A percentile compares a stretch with the other conserved stretches of the same genome.
Conservation (phyloP, 2,797 vertebrate species). For the Corythornis leucogaster region DNA sequence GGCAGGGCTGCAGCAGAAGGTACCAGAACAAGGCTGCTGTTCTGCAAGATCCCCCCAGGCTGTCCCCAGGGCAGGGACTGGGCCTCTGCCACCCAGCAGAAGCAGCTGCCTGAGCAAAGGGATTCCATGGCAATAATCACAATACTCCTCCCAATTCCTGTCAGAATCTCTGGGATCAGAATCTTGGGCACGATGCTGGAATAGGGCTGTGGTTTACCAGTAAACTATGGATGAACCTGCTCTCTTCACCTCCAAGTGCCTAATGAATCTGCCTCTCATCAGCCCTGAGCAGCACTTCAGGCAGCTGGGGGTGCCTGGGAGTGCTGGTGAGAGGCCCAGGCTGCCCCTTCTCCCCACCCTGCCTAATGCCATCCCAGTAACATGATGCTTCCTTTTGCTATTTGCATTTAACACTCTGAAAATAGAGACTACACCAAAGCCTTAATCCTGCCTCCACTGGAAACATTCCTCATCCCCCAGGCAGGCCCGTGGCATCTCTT, state of each 20-base stretch:
- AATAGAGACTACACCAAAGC: slow-evolving; percentile 43
- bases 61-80: neutral
- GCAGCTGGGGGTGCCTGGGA: neutral
- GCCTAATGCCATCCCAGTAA: neutral
- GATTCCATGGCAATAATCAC: neutral
- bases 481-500: neutral
- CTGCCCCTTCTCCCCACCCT: neutral
- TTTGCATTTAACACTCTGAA: slow-evolving; percentile 30
- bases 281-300: neutral
- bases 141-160: neutral
- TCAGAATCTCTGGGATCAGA: neutral
- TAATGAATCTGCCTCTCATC: neutral
- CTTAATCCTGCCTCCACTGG: slow-evolving; percentile 50
- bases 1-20: neutral
- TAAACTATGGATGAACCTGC: neutral
- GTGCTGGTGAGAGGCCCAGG: neutral
- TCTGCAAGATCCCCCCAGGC: neutral
- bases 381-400: neutral
- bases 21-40: neutral
- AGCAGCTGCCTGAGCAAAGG: neutral
- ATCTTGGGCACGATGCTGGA: neutral
- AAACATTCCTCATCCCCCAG: slow-evolving; percentile 37
- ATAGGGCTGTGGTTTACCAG: neutral
- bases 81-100: neutral
- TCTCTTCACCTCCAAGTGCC: neutral